These are phyloP conservation scores for Lasioglossum oenotherae DNA, from an alignment of 2,888 invertebrate genomes.

Conservation along the genomic window DNA sequence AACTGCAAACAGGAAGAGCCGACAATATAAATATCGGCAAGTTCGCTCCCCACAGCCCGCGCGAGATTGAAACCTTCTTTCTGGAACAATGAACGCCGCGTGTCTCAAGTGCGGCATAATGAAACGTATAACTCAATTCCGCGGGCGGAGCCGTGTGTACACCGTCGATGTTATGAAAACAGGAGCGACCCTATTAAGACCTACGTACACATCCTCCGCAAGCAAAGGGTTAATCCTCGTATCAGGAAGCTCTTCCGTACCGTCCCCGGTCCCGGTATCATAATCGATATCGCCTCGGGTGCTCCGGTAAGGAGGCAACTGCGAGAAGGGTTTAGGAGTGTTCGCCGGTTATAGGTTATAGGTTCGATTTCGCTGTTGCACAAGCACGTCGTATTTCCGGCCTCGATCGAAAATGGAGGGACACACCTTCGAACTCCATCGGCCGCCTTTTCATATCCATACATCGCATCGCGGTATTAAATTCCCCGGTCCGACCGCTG, in stretches of 20 bases:
- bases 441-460: conserved; percentile 13
- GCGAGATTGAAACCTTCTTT: conserved; percentile 4
- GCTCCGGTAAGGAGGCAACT: conserved; percentile 17
- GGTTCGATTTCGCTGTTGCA: conserved; percentile 16
- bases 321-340: conserved; percentile 12
- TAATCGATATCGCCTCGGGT: conserved; percentile 22
- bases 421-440: conserved; percentile 1
- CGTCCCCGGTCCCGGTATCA: conserved; percentile 10
- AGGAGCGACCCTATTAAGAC: conserved; percentile 14
- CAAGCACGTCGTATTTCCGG: conserved; percentile 10
- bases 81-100: neutral
- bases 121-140: conserved; percentile 23
- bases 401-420: conserved; percentile 1
- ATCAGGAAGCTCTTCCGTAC: conserved; percentile 11
- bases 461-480: conserved; percentile 22
- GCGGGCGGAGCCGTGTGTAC: neutral
- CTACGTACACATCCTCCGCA: conserved; percentile 1
- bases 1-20: neutral
- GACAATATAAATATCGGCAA: neutral
- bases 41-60: neutral
- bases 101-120: conserved; percentile 1
- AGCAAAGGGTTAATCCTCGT: conserved; percentile 25
- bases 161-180: conserved; percentile 7
- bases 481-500: conserved; percentile 13
- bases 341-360: conserved; percentile 7